Conservation (phyloP, 1,140 invertebrate genomes). For the Dreissena rostriformis region DNA sequence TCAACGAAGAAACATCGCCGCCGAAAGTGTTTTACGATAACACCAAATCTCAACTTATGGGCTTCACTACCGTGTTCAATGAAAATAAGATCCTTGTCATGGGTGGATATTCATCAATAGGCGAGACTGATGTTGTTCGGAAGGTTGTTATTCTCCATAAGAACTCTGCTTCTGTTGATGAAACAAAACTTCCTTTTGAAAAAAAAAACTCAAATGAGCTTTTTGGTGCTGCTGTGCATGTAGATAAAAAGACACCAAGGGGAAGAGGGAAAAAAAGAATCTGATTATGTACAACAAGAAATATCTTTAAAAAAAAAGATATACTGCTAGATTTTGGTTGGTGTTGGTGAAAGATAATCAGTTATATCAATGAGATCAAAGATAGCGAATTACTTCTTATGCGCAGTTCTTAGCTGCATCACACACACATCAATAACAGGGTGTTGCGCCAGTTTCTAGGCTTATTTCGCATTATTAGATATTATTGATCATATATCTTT, state of each 20-base stretch:
- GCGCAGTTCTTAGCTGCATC: no score
- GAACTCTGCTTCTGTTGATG: background rate
- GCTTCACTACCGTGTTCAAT: conserved; percentile 32
- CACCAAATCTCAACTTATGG: conserved; percentile 36
- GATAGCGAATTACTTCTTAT: no score
- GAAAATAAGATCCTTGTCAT: conserved; percentile 33
- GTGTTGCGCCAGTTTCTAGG: no score
- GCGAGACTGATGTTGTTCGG: conserved; percentile 39
- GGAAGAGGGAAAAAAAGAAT: conserved; percentile 32
- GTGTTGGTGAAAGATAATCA: no score
- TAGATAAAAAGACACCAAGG: conserved; percentile 30
- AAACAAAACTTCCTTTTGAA: conserved; percentile 43
- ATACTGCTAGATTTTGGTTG: no score
- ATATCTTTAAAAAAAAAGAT: no score
- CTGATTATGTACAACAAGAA: no score
- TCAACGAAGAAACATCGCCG: conserved; percentile 22
- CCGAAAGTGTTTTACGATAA: conserved; percentile 19
- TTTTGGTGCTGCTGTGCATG: conserved; percentile 19
- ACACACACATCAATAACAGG: no score
- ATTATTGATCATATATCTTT: no score
- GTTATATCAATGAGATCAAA: no score
- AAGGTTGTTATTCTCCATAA: conserved; percentile 38
- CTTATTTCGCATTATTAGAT: no score
- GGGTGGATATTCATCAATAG: conserved; percentile 42
- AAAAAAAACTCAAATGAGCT: conserved; percentile 44